Evolutionary conservation across 2,113 vertebrate genomes (phyloP), one percentile per base, ranked within the genome.

Genomic region (Dicrurus megarhynchus): DNA sequence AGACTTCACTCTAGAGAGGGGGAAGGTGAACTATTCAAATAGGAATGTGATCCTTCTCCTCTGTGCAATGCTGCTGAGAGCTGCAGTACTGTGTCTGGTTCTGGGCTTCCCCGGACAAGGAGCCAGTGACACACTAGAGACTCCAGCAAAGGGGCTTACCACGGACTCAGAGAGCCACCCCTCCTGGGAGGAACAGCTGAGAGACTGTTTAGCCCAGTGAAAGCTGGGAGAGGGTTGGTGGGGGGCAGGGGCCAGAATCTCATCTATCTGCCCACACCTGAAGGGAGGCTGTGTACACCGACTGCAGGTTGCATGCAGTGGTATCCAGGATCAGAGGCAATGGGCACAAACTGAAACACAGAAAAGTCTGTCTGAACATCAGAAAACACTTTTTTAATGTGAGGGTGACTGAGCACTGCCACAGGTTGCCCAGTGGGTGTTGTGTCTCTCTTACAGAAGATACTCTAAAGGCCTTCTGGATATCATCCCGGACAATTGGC

Each of bases 311-410:
- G 64, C 33, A 35, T 35, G 16, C 59, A 50, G 26, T 16, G 19
- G 28, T n/a, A 13, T 10, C 8, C 59, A 53, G 21, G 32, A 37
- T 67, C 16, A 69, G 18, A 47, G 18, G 47, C 13, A 73, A n/a
- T 1, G 2, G 16, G 37, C 13, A 44, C 23, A 60, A 84, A 65
- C 14, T 30, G 74, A 60, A 84, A 35, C 18, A 65, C 0, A 0
- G 9, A 16, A 37, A 42, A 39, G 7, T 63, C 33, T 20, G 16
- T 61, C 46, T 71, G 22, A 69, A 56, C 6, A 39, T 33, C 16
- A 84, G 35, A 37, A 84, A 87, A 42, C 16, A 42, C 8, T 17
- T 64, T n/a, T 42, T 47, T 15, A 37, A 11, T 23, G 12, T 30
- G 44, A 64, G 6, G 3, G 26, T 32, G 22, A 71, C 33, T 74